phyloP scores from a whole-genome alignment of 2,113 vertebrate genomes.

The Epinephelus fuscoguttatus region DNA sequence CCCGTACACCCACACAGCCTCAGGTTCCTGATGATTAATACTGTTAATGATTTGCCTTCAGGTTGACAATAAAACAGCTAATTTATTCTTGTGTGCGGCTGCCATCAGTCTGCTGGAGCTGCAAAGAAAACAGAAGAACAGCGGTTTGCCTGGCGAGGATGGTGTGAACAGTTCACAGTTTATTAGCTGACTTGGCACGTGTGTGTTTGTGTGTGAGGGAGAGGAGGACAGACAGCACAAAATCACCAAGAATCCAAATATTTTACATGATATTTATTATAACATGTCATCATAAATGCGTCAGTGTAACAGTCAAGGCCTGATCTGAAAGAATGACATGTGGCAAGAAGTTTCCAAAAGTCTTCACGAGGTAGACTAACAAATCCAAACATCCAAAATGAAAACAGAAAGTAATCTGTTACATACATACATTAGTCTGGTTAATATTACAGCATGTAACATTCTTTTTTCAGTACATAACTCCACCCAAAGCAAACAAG shows the following conservation, averaged over 20 bases:
- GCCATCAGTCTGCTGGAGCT: conserved; percentile 5
- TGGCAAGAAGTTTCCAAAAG: conserved; percentile 1
- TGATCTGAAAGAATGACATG: conserved; percentile 12
- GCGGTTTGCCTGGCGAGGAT: background rate
- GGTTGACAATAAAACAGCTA: conserved; percentile 44
- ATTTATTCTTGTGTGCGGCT: conserved; percentile 51
- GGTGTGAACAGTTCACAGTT: background rate
- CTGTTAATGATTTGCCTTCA: conserved; percentile 66
- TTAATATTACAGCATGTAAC: conserved; percentile 34
- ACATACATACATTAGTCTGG: conserved; percentile 12
- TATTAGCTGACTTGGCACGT: conserved; percentile 3
- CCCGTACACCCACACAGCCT: conserved; percentile 36
- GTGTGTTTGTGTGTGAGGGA: conserved; percentile 3
- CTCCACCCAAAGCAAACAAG: conserved; percentile 34
- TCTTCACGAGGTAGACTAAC: conserved; percentile 40
- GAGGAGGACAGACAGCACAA: background rate
- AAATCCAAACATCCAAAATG: conserved; percentile 16
- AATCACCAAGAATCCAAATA: background rate
- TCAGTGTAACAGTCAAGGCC: conserved; percentile 44
- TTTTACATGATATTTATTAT: conserved; percentile 49
- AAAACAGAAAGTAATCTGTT: background rate
- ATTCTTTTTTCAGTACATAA: conserved; percentile 4
- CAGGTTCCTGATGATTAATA: conserved; percentile 64
- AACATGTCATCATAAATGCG: conserved; percentile 10
- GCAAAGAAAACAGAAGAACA: background rate